Percentiles rank a stretch among this genome's conserved stretches.
phyloP scores from a whole-genome alignment of 2,888 invertebrate species.

The Conchocele bisecta region DNA sequence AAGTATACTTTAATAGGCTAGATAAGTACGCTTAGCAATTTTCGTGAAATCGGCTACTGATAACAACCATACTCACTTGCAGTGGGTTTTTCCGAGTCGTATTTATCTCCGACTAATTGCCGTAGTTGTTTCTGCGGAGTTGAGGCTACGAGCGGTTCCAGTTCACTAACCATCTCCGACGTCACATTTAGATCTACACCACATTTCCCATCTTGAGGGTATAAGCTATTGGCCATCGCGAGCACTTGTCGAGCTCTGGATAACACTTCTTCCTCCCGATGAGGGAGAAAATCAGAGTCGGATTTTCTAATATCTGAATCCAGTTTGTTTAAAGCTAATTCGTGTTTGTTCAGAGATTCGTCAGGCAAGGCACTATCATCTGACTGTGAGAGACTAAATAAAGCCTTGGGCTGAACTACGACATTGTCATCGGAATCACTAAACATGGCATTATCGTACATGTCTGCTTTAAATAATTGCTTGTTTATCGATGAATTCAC shows the following conservation, averaged over 20 bases:
- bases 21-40: no score
- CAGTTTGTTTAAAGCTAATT: conserved; percentile 28
- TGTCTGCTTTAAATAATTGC: conserved; percentile 42
- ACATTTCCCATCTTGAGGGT: conserved; percentile 40
- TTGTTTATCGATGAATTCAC: conserved; percentile 18
- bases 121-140: neutral
- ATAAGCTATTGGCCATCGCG: conserved; percentile 61
- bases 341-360: conserved; percentile 11
- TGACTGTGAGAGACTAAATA: neutral
- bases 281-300: conserved; percentile 15
- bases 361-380: conserved; percentile 59
- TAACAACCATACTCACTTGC: no score
- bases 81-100: no score
- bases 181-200: conserved; percentile 4
- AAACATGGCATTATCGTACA: conserved; percentile 22
- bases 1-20: no score
- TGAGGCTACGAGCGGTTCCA: neutral
- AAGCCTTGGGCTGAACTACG: conserved; percentile 30
- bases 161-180: neutral
- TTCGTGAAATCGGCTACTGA: no score
- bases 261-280: conserved; percentile 62
- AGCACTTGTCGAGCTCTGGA: conserved; percentile 63
- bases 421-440: conserved; percentile 37
- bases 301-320: conserved; percentile 19
- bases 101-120: neutral